These are phyloP conservation scores for Drosophila parthenogenetica DNA, from an alignment of 2,888 invertebrate species.

Conservation along the genomic window DNA sequence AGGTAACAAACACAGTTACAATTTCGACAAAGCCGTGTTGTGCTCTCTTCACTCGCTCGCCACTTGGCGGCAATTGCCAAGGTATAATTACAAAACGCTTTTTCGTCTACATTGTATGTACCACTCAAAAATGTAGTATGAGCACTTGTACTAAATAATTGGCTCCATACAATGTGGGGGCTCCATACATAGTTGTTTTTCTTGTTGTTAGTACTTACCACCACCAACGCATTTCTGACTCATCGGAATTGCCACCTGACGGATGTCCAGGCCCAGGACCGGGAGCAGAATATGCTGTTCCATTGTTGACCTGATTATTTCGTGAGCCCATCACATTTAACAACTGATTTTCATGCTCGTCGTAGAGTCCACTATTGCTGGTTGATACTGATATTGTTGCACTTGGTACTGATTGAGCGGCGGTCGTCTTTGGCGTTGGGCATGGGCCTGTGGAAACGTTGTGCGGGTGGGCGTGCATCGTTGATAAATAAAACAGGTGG, in stretches of 20 bases:
- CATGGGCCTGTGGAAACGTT: slow-evolving; percentile 24
- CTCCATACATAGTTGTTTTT: slow-evolving; percentile 1
- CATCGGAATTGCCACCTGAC: slow-evolving; percentile 64
- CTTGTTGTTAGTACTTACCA: slow-evolving; percentile 78
- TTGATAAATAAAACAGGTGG: slow-evolving; percentile 7
- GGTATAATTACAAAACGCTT: slow-evolving; percentile 14
- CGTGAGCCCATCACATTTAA: slow-evolving; percentile 54
- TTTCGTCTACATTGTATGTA: not conserved
- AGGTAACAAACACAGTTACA: slow-evolving; percentile 7
- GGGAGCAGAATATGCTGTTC: slow-evolving; percentile 78
- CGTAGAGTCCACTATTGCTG: slow-evolving; percentile 33
- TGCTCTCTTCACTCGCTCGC: not conserved
- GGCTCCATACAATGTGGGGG: slow-evolving; percentile 1
- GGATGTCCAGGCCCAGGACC: slow-evolving; percentile 59
- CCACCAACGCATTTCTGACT: slow-evolving; percentile 84
- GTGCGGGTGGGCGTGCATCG: slow-evolving; percentile 32
- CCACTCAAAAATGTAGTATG: not conserved
- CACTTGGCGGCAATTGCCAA: slow-evolving; percentile 15
- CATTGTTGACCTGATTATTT: slow-evolving; percentile 37
- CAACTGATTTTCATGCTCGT: slow-evolving; percentile 70
- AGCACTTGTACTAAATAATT: slow-evolving; percentile 13
- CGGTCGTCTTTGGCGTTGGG: slow-evolving; percentile 31
- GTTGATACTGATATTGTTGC: slow-evolving; percentile 31
- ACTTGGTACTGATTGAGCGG: slow-evolving; percentile 68
- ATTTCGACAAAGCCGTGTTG: not conserved